Evolutionary conservation across 2,113 vertebrate genomes (phyloP).

Genomic region (Oxygymnocypris stewartii): DNA sequence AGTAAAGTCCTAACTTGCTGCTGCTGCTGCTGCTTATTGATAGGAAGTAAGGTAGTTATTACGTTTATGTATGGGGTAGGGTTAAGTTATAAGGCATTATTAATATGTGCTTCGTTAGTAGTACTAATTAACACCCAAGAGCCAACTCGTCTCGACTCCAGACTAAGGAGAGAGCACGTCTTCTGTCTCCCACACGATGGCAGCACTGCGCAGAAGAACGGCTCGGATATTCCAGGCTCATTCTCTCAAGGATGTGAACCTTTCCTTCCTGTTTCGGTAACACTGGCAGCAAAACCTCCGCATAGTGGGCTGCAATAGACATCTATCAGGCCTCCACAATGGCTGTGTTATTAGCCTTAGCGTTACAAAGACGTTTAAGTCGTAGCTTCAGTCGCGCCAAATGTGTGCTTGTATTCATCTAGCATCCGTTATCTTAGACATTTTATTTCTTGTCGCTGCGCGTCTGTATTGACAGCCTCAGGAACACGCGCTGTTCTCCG

Average conservation of each 20-base stretch:
- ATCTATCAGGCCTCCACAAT: conserved; percentile 66
- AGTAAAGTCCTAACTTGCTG: too few species aligned
- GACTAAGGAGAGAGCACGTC: background rate
- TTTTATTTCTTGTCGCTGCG: conserved; percentile 36
- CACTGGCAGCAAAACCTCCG: conserved; percentile 69
- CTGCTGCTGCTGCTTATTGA: too few species aligned
- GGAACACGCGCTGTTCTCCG: conserved; percentile 68
- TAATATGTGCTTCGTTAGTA: too few species aligned
- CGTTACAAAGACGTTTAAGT: conserved; percentile 18
- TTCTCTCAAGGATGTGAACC: conserved; percentile 73
- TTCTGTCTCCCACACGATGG: conserved; percentile 39
- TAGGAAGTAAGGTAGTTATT: too few species aligned
- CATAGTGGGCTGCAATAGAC: conserved; percentile 67
- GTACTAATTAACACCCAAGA: too few species aligned
- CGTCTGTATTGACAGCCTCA: conserved; percentile 52
- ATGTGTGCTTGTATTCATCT: conserved; percentile 11
- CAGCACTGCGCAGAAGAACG: conserved; percentile 35
- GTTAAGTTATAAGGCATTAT: too few species aligned
- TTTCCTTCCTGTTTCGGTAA: conserved; percentile 82
- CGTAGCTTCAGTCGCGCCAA: conserved; percentile 3
- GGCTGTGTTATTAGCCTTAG: conserved; percentile 44
- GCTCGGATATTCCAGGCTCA: conserved; percentile 62
- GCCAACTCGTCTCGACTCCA: background rate
- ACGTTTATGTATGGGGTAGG: too few species aligned
- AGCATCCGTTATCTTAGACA: conserved; percentile 48